Base-by-base conservation (phyloP, 92 coral and sea anemone genomes). In the Ricordea florida region DNA sequence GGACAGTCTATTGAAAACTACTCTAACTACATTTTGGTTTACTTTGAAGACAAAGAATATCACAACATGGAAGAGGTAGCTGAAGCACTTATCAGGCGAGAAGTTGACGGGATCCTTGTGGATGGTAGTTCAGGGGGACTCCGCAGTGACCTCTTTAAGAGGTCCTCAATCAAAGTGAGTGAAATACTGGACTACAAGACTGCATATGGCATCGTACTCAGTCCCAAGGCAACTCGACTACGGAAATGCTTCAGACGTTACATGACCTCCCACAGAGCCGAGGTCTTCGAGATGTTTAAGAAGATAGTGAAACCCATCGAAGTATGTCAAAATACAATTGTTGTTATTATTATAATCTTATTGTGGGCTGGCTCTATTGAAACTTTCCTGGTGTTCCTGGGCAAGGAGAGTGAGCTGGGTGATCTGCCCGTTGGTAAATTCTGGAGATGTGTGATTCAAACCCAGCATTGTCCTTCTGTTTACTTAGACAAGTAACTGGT, bases 201-300 rank as follows among this genome's bases (percentile, higher is more conserved):
- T 51, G 92, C 92, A 2, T 87, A 87, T 41, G 92, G 92, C 2
- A 36, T 87, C n/a, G 92, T 81, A 13, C 74, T 84, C 21, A 67
- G 88, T 31, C 83, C 79, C 18, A 27, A 47, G 26, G 55, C 88
- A 16, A 87, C 66, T 24, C 58, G 44, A 15, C 62, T 87, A 5
- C 72, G 88, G 10, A 76, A 36, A 31, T 87, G 92, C 26, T 87
- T 87, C 70, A 24, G 34, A 10, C 67, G 62, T 24, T 81, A 66
- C 69, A 18, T 64, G 7, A 21, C 1, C 15, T 74, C 74, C 0
- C 40, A 74, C 52, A 43, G 57, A 45, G 92, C 63, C 3, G 63
- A 74, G 41, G 51, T 87, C 1, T 81, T 65, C 38, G 29, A 24
- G 17, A 68, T 43, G 58, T 75, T 87, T 7, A 53, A 73, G 43